Percentiles rank a stretch among this genome's conserved stretches.
These are phyloP conservation scores for Arothron firmamentum DNA, from an alignment of 2,113 vertebrate genomes.

Conservation along the genomic window DNA sequence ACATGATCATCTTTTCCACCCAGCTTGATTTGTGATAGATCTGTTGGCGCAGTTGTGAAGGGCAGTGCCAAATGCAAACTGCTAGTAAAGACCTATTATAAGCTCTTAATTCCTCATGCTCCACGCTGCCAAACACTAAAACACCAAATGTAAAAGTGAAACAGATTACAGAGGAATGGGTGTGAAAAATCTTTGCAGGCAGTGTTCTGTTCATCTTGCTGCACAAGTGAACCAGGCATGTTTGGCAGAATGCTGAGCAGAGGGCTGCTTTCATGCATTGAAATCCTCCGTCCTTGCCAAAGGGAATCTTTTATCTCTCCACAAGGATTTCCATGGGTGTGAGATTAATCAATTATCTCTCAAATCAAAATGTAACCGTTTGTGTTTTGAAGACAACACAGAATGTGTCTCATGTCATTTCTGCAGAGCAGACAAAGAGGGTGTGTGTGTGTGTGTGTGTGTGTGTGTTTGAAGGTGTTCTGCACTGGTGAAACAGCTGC, in stretches of 20 bases:
- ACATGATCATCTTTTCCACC: constrained; percentile 8
- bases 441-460: no score
- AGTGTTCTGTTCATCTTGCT: no score
- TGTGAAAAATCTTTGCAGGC: constrained; percentile 4
- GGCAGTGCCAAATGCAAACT: constrained; percentile 18
- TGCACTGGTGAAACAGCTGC: not conserved
- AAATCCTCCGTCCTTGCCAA: constrained; percentile 26
- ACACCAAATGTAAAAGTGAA: constrained; percentile 13
- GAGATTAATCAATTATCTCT: constrained; percentile 18
- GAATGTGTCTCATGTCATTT: not conserved
- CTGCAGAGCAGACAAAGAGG: constrained; percentile 3
- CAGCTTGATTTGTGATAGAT: constrained; percentile 9
- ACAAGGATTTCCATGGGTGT: constrained; percentile 3
- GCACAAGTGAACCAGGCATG: no score
- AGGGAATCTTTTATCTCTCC: constrained; percentile 15
- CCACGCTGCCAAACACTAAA: constrained; percentile 15
- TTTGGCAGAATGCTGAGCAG: constrained; percentile 24
- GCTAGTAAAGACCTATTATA: constrained; percentile 23
- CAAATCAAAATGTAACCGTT: constrained; percentile 14
- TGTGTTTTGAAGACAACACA: not conserved
- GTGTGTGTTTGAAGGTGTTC: not conserved
- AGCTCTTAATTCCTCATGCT: constrained; percentile 35
- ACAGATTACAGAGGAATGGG: constrained; percentile 10
- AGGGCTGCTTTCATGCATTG: constrained; percentile 25
- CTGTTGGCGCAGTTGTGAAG: constrained; percentile 9